Evolutionary conservation across 2,113 vertebrate species (phyloP).

Genomic region (Sylvilagus bachmani): DNA sequence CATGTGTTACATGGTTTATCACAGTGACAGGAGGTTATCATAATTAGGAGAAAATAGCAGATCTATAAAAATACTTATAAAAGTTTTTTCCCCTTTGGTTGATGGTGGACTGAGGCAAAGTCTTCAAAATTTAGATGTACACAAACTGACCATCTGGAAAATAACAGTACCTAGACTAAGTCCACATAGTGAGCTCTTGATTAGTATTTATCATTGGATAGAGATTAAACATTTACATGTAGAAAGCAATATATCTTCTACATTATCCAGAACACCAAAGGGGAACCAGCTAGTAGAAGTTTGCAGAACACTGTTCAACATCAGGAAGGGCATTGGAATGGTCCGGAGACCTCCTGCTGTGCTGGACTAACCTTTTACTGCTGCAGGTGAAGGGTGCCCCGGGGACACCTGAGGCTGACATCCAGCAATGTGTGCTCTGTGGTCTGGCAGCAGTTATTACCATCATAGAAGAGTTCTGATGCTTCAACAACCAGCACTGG

Average conservation of each 20-base stretch:
- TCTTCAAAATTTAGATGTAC: background rate
- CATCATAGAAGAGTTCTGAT: background rate
- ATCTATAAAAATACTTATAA: background rate
- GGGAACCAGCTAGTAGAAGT: background rate
- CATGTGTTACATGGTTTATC: background rate
- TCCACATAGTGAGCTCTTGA: background rate
- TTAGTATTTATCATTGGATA: slow-evolving; percentile 39
- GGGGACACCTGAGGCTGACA: background rate
- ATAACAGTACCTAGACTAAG: background rate
- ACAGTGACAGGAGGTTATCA: background rate
- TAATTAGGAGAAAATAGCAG: slow-evolving; percentile 1
- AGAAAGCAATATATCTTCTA: background rate
- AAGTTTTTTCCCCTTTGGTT: background rate
- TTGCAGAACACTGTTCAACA: background rate
- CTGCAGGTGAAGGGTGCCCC: background rate
- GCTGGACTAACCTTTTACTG: background rate
- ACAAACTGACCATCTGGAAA: background rate
- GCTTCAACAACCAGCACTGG: background rate
- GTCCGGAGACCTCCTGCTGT: background rate
- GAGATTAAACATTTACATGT: slow-evolving; percentile 47
- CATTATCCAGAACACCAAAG: background rate
- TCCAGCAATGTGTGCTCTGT: background rate
- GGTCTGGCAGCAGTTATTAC: background rate
- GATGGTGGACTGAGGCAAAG: background rate
- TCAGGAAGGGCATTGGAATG: background rate